Evolutionary conservation across 2,797 vertebrate species (phyloP).

Genomic region (Adrianichthys oophorus): DNA sequence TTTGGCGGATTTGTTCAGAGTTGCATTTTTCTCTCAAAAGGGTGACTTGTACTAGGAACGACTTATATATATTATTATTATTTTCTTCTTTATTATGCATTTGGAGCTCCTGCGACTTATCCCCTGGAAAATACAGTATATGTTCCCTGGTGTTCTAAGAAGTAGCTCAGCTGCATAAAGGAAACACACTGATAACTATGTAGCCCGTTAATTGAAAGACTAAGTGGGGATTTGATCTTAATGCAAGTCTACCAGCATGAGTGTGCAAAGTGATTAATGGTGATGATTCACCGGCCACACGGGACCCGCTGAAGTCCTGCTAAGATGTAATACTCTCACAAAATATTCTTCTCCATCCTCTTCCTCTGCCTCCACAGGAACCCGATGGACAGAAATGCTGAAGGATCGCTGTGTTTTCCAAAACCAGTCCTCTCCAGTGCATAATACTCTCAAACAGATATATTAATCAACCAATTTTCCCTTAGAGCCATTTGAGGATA

Average conservation of each 20-base stretch:
- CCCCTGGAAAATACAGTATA: too few relatives aligned
- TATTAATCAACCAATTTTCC: constrained; percentile 67
- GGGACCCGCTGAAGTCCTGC: constrained; percentile 26
- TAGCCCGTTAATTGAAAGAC: constrained; percentile 23
- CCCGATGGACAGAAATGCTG: constrained; percentile 52
- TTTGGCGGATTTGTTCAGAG: too few relatives aligned
- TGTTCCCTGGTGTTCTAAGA: constrained; percentile 16
- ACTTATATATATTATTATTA: too few relatives aligned
- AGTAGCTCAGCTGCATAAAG: not conserved
- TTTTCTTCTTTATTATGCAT: too few relatives aligned
- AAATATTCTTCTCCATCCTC: constrained; percentile 36
- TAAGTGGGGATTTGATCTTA: constrained; percentile 27
- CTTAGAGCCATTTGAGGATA: constrained; percentile 60
- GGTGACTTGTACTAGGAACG: too few relatives aligned
- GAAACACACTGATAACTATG: constrained; percentile 4
- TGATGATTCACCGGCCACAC: constrained; percentile 43
- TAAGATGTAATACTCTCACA: constrained; percentile 42
- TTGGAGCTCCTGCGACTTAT: too few relatives aligned
- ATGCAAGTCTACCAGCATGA: constrained; percentile 25
- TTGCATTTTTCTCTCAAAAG: too few relatives aligned
- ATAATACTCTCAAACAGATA: constrained; percentile 50
- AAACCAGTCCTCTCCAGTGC: constrained; percentile 51
- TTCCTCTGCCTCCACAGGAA: constrained; percentile 48
- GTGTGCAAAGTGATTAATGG: constrained; percentile 37
- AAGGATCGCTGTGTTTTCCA: constrained; percentile 53